Conservation (phyloP, 2,888 invertebrate genomes). For the Melanostoma scalare region DNA sequence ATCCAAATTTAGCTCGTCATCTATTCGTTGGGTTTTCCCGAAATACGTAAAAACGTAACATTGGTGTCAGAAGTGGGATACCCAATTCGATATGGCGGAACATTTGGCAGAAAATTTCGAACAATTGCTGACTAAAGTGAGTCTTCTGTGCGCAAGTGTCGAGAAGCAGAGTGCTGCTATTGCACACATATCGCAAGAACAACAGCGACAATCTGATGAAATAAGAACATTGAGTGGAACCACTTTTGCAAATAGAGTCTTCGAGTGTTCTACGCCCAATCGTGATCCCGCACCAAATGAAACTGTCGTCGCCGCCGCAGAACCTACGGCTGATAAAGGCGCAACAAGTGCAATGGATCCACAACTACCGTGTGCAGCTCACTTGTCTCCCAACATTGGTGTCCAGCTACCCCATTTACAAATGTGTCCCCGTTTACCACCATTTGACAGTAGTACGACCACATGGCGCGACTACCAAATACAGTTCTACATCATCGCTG, state of each 20-base stretch:
- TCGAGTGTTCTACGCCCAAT: no score
- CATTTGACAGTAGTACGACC: constrained; percentile 11
- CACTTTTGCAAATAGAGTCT: constrained; percentile 17
- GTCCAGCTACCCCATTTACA: neutral
- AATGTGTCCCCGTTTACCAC: neutral
- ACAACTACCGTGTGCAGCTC: neutral
- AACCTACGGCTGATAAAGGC: no score
- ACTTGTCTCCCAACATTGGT: neutral
- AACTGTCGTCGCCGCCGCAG: no score
- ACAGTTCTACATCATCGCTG: constrained; percentile 12
- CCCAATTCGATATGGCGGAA: constrained; percentile 13
- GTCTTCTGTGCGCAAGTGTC: constrained; percentile 6
- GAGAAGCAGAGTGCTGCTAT: constrained; percentile 14
- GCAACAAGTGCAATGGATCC: neutral
- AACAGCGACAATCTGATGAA: neutral
- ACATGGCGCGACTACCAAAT: constrained; percentile 8
- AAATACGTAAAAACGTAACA: constrained; percentile 19
- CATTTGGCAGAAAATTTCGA: constrained; percentile 5
- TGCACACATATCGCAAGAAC: neutral
- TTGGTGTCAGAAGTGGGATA: constrained; percentile 38
- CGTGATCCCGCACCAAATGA: no score
- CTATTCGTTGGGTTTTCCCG: neutral
- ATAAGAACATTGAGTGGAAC: constrained; percentile 15
- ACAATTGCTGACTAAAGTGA: constrained; percentile 16
- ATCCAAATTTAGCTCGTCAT: no score